These are phyloP conservation scores for Drosophila paranaensis DNA, from an alignment of 2,888 invertebrate genomes.

Conservation along the genomic window DNA sequence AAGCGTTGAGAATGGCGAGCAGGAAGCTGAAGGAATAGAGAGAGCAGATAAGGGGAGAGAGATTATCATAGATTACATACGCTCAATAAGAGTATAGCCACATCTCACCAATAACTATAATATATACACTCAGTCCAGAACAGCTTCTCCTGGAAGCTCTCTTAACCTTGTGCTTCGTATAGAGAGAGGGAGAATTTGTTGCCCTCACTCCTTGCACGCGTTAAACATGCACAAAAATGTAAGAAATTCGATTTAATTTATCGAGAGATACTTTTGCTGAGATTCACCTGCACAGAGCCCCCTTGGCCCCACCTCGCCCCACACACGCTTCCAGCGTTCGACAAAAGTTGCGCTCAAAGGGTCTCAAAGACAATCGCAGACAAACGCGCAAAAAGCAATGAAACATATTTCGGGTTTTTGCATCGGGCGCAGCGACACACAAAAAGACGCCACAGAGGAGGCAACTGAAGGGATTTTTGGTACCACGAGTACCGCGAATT, in stretches of 20 bases:
- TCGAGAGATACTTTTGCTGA: constrained; percentile 55
- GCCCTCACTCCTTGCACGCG: constrained; percentile 66
- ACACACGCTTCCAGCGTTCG: constrained; percentile 59
- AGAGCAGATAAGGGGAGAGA: background rate
- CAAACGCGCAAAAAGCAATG: constrained; percentile 55
- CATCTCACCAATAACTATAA: background rate
- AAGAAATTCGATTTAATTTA: constrained; percentile 75
- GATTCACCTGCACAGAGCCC: constrained; percentile 48
- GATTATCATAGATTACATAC: no score
- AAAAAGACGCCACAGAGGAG: constrained; percentile 45
- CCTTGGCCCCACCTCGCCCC: background rate
- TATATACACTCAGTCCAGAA: background rate
- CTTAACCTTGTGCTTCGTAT: background rate
- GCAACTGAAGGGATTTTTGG: constrained; percentile 48
- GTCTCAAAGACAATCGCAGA: constrained; percentile 35
- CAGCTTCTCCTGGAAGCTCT: background rate
- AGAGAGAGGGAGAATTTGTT: constrained; percentile 6
- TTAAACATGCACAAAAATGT: constrained; percentile 69
- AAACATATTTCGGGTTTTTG: constrained; percentile 60
- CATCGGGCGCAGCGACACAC: background rate
- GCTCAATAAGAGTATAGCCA: background rate
- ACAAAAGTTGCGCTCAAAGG: constrained; percentile 47
- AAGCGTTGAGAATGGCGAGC: background rate
- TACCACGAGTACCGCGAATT: constrained; percentile 71
- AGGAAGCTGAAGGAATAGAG: background rate